Percentiles rank a stretch among this genome's conserved stretches.
Evolutionary conservation across 1,140 invertebrate genomes (phyloP).

Genomic region (Drosophila rhopaloa): DNA sequence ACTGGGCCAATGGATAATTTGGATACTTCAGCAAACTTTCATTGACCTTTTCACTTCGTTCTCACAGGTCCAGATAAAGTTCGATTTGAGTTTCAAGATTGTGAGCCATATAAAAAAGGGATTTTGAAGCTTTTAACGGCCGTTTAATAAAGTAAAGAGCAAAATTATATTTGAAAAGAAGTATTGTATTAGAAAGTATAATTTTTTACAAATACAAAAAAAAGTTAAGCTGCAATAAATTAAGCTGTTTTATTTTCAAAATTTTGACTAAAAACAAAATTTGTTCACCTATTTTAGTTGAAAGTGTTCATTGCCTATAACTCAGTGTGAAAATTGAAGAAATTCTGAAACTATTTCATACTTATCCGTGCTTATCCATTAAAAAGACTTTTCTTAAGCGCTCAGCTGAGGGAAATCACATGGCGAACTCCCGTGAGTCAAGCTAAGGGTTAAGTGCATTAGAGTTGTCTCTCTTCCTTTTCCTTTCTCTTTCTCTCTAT

Average conservation of each 20-base stretch:
- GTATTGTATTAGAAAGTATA: too few relatives aligned
- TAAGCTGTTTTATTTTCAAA: too few relatives aligned
- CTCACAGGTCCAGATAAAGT: slow-evolving; percentile 29
- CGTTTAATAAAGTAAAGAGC: background rate
- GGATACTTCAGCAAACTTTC: slow-evolving; percentile 42
- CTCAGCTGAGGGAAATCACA: slow-evolving; percentile 2
- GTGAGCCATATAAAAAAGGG: slow-evolving; percentile 1
- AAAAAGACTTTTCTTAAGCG: slow-evolving; percentile 12
- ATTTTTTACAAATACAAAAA: too few relatives aligned
- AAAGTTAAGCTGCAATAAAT: too few relatives aligned
- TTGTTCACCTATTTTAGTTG: too few relatives aligned
- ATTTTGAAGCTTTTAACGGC: background rate
- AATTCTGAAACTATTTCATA: background rate
- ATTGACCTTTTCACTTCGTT: slow-evolving; percentile 52
- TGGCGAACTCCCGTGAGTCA: slow-evolving; percentile 9
- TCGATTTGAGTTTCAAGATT: slow-evolving; percentile 4
- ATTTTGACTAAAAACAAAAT: too few relatives aligned
- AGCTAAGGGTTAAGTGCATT: slow-evolving; percentile 68
- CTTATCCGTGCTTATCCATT: background rate
- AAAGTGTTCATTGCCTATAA: too few relatives aligned
- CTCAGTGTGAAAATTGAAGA: too few relatives aligned
- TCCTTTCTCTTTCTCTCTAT: slow-evolving; percentile 1
- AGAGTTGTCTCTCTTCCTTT: slow-evolving; percentile 17
- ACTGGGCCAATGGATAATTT: slow-evolving; percentile 35
- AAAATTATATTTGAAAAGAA: background rate